phyloP scores from a whole-genome alignment of 1,140 invertebrate genomes.

The Eciton burchellii region DNA sequence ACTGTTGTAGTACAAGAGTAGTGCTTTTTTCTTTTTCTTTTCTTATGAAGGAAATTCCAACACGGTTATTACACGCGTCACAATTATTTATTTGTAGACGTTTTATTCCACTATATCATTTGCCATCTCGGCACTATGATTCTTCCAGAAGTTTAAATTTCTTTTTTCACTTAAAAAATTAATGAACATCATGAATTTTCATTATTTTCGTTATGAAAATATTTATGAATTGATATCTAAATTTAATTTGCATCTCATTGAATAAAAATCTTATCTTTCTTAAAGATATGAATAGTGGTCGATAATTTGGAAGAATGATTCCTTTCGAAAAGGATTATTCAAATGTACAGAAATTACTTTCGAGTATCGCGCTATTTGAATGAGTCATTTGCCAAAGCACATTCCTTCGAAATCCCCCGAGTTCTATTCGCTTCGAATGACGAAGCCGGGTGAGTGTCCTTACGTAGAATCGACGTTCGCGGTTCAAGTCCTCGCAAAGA shows the following conservation, averaged over 20 bases:
- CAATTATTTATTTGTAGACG: too few species aligned
- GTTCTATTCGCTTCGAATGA: conserved; percentile 37
- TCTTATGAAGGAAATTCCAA: too few species aligned
- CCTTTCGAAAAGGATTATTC: conserved; percentile 6
- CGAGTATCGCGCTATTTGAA: conserved; percentile 33
- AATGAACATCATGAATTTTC: too few species aligned
- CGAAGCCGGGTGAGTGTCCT: conserved; percentile 56
- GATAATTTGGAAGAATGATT: background rate
- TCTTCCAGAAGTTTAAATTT: too few species aligned
- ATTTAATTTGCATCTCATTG: background rate
- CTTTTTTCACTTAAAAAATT: too few species aligned
- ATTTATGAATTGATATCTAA: too few species aligned
- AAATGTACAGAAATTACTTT: conserved; percentile 43
- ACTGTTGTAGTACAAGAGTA: too few species aligned
- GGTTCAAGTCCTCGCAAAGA: conserved; percentile 37
- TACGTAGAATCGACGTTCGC: conserved; percentile 49
- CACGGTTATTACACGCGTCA: too few species aligned
- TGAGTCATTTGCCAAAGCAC: background rate
- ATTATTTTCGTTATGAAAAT: too few species aligned
- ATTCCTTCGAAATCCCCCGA: conserved; percentile 29
- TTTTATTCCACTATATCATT: too few species aligned
- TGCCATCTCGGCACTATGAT: too few species aligned
- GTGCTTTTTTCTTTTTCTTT: too few species aligned
- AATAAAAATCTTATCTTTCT: background rate
- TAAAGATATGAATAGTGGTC: background rate